phyloP scores from a whole-genome alignment of 2,113 vertebrate species.

The Dasyurus viverrinus region DNA sequence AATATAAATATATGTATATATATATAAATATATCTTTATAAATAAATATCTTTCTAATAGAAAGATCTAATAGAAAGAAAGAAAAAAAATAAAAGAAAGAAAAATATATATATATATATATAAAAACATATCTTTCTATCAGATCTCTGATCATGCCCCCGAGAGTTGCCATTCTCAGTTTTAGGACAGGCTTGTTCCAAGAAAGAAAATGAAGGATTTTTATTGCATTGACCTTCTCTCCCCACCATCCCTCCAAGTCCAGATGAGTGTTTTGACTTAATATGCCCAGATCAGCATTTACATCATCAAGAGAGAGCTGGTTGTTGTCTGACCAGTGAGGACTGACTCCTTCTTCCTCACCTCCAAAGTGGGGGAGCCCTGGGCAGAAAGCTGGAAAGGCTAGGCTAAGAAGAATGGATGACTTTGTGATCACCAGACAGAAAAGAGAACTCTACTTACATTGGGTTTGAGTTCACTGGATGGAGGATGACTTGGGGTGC shows the following conservation, averaged over 20 bases:
- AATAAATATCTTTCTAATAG: too few species aligned
- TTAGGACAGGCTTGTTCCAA: background rate
- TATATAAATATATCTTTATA: too few species aligned
- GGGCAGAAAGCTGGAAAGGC: background rate
- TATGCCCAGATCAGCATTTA: background rate
- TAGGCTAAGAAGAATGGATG: background rate
- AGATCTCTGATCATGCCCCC: background rate
- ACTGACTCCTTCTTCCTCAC: background rate
- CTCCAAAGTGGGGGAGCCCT: background rate
- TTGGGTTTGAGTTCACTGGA: conserved; percentile 94
- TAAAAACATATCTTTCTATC: background rate
- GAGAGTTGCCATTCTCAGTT: background rate
- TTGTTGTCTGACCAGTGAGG: background rate
- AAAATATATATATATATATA: too few species aligned
- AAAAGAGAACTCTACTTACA: conserved; percentile 86
- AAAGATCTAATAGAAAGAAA: too few species aligned
- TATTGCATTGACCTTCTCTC: background rate
- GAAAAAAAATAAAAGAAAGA: too few species aligned
- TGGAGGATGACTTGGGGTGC: conserved; percentile 97
- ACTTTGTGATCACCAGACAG: background rate
- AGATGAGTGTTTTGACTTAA: background rate
- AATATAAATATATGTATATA: too few species aligned
- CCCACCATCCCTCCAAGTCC: background rate
- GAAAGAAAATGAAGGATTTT: background rate
- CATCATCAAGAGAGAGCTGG: background rate